phyloP scores from a whole-genome alignment of 2,888 invertebrate species.

The Nemoura dubitans region DNA sequence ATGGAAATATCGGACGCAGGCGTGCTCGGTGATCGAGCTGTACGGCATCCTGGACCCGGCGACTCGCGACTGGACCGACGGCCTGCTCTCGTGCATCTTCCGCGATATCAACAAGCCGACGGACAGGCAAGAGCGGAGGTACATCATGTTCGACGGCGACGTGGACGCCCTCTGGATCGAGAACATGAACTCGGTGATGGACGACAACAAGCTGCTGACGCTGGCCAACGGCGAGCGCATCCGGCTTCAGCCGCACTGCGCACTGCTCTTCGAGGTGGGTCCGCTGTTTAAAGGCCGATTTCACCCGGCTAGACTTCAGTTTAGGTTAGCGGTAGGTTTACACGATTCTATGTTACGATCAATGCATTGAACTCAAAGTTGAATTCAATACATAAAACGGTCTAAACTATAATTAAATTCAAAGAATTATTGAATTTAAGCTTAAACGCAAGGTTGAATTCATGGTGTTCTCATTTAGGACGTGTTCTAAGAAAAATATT shows the following conservation, averaged over 20 bases:
- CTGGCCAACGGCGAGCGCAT: slow-evolving; percentile 92
- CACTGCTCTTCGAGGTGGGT: slow-evolving; percentile 82
- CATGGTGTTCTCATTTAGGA: no score
- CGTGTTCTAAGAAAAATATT: no score
- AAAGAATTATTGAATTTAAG: no score
- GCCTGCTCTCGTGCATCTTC: slow-evolving; percentile 89
- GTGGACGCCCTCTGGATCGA: slow-evolving; percentile 96
- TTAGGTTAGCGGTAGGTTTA: no score
- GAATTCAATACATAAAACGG: no score
- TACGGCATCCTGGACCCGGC: slow-evolving; percentile 88
- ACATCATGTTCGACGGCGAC: slow-evolving; percentile 92
- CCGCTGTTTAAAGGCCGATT: not conserved
- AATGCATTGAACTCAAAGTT: no score
- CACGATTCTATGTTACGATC: no score
- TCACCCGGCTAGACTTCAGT: no score
- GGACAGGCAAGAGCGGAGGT: slow-evolving; percentile 78
- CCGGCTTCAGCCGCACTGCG: slow-evolving; percentile 80
- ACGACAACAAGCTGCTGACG: slow-evolving; percentile 89
- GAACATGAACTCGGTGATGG: slow-evolving; percentile 98
- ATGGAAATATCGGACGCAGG: slow-evolving; percentile 65
- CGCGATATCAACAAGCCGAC: slow-evolving; percentile 85
- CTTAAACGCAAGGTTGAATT: no score
- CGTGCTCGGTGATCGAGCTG: slow-evolving; percentile 87
- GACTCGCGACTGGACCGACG: slow-evolving; percentile 93
- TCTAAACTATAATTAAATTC: no score